Evolutionary conservation across 1,140 invertebrate species (phyloP).

Genomic region (Papilio polyxenes): DNA sequence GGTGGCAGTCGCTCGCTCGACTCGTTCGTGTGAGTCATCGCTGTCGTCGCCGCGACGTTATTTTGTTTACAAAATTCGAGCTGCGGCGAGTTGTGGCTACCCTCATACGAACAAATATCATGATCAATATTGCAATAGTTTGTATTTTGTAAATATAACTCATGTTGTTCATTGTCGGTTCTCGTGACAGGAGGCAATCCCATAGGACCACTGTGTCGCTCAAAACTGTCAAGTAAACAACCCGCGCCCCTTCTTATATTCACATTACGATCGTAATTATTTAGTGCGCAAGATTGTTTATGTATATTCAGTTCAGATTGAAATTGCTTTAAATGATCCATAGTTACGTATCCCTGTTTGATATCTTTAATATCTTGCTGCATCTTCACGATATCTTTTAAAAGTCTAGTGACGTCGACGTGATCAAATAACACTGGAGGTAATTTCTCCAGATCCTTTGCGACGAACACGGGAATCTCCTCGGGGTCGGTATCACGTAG

Average conservation of each 20-base stretch:
- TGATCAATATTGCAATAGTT: background rate
- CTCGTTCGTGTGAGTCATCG: too few species aligned
- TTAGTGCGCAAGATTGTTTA: too few species aligned
- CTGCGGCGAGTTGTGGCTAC: too few species aligned
- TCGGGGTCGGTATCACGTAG: slow-evolving; percentile 32
- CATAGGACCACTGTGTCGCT: slow-evolving; percentile 35
- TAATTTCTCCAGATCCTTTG: slow-evolving; percentile 41
- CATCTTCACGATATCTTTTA: slow-evolving; percentile 39
- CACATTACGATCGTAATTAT: slow-evolving; percentile 35
- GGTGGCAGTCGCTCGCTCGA: too few species aligned
- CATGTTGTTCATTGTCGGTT: slow-evolving; percentile 6
- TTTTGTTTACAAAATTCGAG: too few species aligned
- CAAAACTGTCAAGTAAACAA: slow-evolving; percentile 25
- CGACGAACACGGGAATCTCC: slow-evolving; percentile 41
- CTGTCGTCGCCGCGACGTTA: too few species aligned
- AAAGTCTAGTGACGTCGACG: slow-evolving; percentile 42
- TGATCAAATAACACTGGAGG: slow-evolving; percentile 43
- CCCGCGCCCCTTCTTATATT: slow-evolving; percentile 38
- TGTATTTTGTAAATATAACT: background rate
- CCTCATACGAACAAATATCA: background rate
- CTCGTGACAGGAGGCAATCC: slow-evolving; percentile 19
- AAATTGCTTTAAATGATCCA: slow-evolving; percentile 19
- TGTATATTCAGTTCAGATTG: slow-evolving; percentile 24
- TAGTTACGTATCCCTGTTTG: slow-evolving; percentile 35
- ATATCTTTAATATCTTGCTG: slow-evolving; percentile 35